Evolutionary conservation across 1,140 invertebrate species (phyloP), one percentile per base, ranked within the genome.

Genomic region (Battus philenor): DNA sequence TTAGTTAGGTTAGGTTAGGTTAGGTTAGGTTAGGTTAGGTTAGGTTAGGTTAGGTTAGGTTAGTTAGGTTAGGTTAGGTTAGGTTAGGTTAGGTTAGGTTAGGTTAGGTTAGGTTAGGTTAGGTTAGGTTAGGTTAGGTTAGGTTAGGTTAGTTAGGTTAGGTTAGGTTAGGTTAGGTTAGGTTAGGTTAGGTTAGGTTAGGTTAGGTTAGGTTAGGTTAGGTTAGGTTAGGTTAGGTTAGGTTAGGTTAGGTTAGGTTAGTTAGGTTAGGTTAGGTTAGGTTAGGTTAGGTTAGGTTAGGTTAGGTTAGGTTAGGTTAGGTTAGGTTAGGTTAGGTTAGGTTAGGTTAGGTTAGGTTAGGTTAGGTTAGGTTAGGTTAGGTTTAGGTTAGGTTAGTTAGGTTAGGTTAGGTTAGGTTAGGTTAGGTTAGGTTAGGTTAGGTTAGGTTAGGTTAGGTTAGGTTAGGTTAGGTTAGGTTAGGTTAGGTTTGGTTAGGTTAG

Each of bases 81-180:
- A 43, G 44, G 50, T 44, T 53, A 34, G 44, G 50, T 44, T 53
- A 43, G 44, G 50, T 47, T 53, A 43, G 44, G 50, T 49, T 54
- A 30, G 32, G 46, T 54, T 49, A 44, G 46, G 51, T 54, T 54
- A 48, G 51, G 51, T 54, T 54, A 49, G 41, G 52, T 45, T 54
- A 44, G 45, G 51, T 48, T 53, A 43, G 44, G 50, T 47, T 47
- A 32, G 47, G 47, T 48, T 49, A 30, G 46, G 46, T 48, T 48
- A 39, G 46, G 46, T 48, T 52, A 46, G 50, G 50, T 52, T 52
- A 46, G 50, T 48, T 48, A 39, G 46, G 46, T 48, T 52, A 46
- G 50, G 50, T 52, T 52, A 46, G 50, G 50, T 52, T 51, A 46
- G 50, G 50, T 52, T 47, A 26, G 44, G 44, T 43, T 49, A 32